A percentile compares a stretch with the other conserved stretches of the same genome.
Conservation (phyloP, 2,797 vertebrate species). For the Aselliscus stoliczkanus region DNA sequence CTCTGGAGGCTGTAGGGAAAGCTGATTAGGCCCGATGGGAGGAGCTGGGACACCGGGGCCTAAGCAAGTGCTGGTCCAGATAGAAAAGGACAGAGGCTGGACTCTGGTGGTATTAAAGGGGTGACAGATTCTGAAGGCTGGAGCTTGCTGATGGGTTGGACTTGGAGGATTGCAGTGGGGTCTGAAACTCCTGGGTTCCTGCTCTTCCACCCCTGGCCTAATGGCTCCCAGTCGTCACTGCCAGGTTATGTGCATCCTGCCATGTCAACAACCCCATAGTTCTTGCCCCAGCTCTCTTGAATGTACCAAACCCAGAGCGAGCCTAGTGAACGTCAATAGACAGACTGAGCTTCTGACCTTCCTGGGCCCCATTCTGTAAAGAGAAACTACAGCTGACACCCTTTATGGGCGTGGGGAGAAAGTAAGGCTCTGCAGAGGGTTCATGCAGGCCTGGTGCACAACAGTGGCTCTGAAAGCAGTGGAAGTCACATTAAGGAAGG, state of each 20-base stretch:
- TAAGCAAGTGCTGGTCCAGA: background rate
- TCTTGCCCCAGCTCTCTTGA: background rate
- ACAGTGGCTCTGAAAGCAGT: no score
- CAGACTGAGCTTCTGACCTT: background rate
- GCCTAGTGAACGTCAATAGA: background rate
- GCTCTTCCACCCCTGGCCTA: background rate
- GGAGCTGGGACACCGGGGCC: background rate
- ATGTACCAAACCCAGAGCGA: background rate
- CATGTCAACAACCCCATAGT: no score
- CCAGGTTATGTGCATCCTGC: rapidly evolving
- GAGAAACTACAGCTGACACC: background rate
- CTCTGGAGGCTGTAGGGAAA: background rate
- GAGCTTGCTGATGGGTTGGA: background rate
- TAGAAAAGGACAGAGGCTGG: background rate
- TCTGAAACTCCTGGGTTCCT: background rate
- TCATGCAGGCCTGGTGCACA: rapidly evolving
- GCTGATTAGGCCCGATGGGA: rapidly evolving
- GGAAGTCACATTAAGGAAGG: no score
- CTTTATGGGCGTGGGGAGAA: background rate
- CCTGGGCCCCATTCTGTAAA: background rate
- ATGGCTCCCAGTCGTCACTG: background rate
- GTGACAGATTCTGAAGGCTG: background rate
- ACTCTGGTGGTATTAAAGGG: background rate
- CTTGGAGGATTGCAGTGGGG: rapidly evolving
- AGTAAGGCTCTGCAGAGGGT: no score